A percentile compares a stretch with the other conserved stretches of the same genome.
Evolutionary conservation across 2,888 invertebrate species (phyloP).

Genomic region (Aleiodes testaceus): DNA sequence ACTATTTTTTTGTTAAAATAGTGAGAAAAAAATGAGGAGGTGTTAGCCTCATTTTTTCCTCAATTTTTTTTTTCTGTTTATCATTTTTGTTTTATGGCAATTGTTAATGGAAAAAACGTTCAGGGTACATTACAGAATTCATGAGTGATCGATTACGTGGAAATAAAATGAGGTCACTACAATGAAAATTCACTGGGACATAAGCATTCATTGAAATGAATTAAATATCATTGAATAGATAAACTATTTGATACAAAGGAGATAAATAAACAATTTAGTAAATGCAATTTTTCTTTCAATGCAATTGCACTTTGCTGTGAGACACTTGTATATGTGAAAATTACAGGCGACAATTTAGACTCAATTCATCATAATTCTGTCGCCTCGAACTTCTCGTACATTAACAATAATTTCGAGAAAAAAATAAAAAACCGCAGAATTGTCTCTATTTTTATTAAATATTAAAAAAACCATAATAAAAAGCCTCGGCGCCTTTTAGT

Average conservation of each 20-base stretch:
- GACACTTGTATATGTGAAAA: background rate
- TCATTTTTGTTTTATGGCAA: too few species aligned
- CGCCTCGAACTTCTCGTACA: conserved; percentile 15
- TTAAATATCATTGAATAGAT: too few species aligned
- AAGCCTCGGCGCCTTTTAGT: conserved; percentile 35
- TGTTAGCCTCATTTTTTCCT: background rate
- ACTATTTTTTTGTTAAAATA: background rate
- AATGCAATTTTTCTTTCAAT: background rate
- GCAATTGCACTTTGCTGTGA: background rate
- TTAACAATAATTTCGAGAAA: background rate
- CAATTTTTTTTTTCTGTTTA: background rate
- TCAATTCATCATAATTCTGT: background rate
- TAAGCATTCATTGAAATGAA: too few species aligned
- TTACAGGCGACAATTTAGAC: background rate
- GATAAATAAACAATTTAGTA: background rate
- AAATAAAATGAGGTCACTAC: background rate
- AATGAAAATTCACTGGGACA: background rate
- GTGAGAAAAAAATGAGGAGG: too few species aligned
- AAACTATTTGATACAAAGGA: too few species aligned
- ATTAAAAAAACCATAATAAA: background rate
- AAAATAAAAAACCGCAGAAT: too few species aligned
- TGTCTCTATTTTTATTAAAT: too few species aligned
- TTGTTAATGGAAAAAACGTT: too few species aligned
- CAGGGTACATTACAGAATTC: too few species aligned
- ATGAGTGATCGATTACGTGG: too few species aligned